phyloP scores from a whole-genome alignment of 2,888 invertebrate genomes.

The Epinotia nisella region DNA sequence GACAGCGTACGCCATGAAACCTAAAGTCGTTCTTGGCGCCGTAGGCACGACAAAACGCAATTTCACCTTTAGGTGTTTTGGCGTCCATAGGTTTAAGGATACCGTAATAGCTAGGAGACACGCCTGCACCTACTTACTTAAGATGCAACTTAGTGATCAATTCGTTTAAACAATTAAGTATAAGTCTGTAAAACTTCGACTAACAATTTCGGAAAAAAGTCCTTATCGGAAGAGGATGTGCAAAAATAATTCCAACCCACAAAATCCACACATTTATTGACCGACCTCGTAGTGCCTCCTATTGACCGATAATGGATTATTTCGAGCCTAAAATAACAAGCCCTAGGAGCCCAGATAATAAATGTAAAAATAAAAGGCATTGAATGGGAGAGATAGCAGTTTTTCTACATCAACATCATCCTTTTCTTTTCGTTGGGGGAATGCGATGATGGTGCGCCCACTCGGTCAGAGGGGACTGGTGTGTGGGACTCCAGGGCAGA shows the following conservation, averaged over 20 bases:
- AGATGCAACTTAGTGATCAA: not conserved
- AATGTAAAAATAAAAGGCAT: constrained; percentile 12
- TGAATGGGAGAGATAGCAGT: not conserved
- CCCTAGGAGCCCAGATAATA: not conserved
- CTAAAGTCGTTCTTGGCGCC: too few relatives aligned
- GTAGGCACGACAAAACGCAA: too few relatives aligned
- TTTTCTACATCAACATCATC: not conserved
- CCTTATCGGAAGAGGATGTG: not conserved
- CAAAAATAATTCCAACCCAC: not conserved
- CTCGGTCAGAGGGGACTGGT: too few relatives aligned
- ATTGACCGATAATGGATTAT: constrained; percentile 11
- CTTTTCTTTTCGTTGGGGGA: too few relatives aligned
- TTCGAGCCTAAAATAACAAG: constrained; percentile 29
- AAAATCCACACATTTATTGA: not conserved
- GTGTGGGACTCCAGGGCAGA: too few relatives aligned
- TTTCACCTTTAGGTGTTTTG: too few relatives aligned
- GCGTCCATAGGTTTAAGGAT: too few relatives aligned
- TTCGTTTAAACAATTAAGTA: not conserved
- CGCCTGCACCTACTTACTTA: too few relatives aligned
- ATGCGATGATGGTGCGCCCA: too few relatives aligned
- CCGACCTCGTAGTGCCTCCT: not conserved
- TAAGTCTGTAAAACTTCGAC: not conserved
- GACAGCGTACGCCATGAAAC: too few relatives aligned
- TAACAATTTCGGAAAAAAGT: not conserved
- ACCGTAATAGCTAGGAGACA: too few relatives aligned